Conservation (phyloP, 2,113 vertebrate genomes). For the Heloderma charlesbogerti region DNA sequence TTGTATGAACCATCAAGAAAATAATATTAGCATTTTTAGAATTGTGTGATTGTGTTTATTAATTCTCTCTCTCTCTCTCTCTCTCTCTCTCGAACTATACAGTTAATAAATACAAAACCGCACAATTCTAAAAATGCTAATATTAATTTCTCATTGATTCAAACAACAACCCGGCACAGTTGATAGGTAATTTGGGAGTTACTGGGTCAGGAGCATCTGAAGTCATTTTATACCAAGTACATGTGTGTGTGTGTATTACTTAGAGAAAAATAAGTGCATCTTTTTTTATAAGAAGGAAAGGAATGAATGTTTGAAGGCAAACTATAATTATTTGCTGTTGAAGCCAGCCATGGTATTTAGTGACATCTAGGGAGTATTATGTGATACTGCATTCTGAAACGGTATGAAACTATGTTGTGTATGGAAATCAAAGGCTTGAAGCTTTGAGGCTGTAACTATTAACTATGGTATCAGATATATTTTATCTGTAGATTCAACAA, state of each 20-base stretch:
- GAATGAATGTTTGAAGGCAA: accelerated
- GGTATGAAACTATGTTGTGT: accelerated
- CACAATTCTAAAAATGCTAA: too few relatives aligned
- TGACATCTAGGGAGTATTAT: conserved; percentile 74
- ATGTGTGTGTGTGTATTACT: neutral
- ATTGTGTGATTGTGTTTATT: neutral
- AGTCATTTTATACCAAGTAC: too few relatives aligned
- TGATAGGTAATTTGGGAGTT: too few relatives aligned
- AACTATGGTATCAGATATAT: accelerated
- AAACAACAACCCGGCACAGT: too few relatives aligned
- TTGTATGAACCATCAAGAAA: neutral
- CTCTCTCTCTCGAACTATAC: too few relatives aligned
- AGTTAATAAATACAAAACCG: too few relatives aligned
- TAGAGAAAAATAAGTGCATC: neutral
- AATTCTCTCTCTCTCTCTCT: neutral
- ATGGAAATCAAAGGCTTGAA: neutral
- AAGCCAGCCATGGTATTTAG: conserved; percentile 61
- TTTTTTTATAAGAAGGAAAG: neutral
- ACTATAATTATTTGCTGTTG: neutral
- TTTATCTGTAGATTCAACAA: accelerated
- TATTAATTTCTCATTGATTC: too few relatives aligned
- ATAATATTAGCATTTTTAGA: neutral
- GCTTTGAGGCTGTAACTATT: neutral
- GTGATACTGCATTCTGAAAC: conserved; percentile 51
- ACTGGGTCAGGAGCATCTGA: too few relatives aligned